Evolutionary conservation across 1,140 invertebrate genomes (phyloP).

Genomic region (Drosophila lowei): DNA sequence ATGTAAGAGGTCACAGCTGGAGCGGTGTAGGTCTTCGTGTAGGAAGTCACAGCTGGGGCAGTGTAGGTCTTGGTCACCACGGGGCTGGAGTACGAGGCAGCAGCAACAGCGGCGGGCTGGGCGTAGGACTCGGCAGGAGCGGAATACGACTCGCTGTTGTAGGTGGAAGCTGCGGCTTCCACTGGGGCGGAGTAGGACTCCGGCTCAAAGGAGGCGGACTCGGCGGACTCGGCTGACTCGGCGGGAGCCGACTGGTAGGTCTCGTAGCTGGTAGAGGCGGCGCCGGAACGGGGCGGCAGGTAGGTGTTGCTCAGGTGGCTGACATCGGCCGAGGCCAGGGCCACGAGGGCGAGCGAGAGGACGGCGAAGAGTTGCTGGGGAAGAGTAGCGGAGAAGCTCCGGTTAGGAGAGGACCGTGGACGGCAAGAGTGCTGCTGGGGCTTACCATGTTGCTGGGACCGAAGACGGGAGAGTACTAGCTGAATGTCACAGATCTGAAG

Average conservation of each 20-base stretch:
- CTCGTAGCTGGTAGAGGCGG: slow-evolving; percentile 47
- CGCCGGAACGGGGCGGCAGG: slow-evolving; percentile 41
- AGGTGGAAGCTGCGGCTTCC: background rate
- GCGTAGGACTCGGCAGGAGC: slow-evolving; percentile 38
- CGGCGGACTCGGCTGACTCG: slow-evolving; percentile 12
- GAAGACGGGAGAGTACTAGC: slow-evolving; percentile 27
- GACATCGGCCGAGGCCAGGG: slow-evolving; percentile 63
- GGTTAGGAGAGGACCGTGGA: background rate
- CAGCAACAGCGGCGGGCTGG: slow-evolving; percentile 32
- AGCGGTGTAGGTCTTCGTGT: slow-evolving; percentile 1
- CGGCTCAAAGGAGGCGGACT: slow-evolving; percentile 15
- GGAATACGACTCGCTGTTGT: slow-evolving; percentile 21
- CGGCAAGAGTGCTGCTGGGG: background rate
- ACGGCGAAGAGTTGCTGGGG: slow-evolving; percentile 61
- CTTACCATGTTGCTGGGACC: slow-evolving; percentile 61
- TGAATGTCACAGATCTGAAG: slow-evolving; percentile 25
- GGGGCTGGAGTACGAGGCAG: slow-evolving; percentile 4
- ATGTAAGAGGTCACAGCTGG: background rate
- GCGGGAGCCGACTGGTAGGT: slow-evolving; percentile 34
- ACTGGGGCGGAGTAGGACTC: too few species aligned
- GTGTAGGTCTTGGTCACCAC: slow-evolving; percentile 14
- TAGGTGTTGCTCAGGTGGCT: slow-evolving; percentile 68
- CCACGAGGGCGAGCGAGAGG: slow-evolving; percentile 61
- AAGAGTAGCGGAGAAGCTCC: too few species aligned
- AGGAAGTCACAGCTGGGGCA: slow-evolving; percentile 15